A percentile compares a stretch with the other conserved stretches of the same genome.
Conservation (phyloP, 1,140 invertebrate species). For the Lithobius niger region DNA sequence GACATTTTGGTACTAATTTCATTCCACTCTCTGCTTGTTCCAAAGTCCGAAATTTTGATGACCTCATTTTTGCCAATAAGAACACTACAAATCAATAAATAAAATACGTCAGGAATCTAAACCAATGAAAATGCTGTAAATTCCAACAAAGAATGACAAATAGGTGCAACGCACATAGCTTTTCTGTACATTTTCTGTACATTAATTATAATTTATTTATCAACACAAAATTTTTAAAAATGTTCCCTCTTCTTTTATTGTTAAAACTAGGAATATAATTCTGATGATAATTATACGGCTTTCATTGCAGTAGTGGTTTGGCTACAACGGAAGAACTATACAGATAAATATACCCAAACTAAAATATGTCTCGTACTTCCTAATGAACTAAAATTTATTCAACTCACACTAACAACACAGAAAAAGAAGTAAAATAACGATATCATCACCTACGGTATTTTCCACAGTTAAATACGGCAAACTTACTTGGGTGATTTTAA, state of each 20-base stretch:
- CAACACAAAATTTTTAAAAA: neutral
- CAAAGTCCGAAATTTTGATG: slow-evolving; percentile 97
- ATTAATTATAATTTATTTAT: neutral
- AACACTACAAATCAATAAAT: slow-evolving; percentile 53
- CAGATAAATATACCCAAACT: too few species aligned
- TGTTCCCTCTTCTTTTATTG: too few species aligned
- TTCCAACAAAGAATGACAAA: too few species aligned
- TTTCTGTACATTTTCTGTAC: too few species aligned
- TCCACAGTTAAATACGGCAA: neutral
- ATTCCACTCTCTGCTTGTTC: slow-evolving; percentile 87
- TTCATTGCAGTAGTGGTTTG: too few species aligned
- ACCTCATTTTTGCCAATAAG: slow-evolving; percentile 77
- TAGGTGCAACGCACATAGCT: too few species aligned
- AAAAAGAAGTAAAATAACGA: neutral
- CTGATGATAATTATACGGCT: too few species aligned
- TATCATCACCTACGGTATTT: neutral
- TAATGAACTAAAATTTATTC: too few species aligned
- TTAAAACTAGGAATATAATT: too few species aligned
- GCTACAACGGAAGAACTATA: too few species aligned
- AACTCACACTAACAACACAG: too few species aligned
- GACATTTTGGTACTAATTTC: slow-evolving; percentile 93
- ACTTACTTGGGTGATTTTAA: slow-evolving; percentile 91
- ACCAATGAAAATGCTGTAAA: slow-evolving; percentile 5
- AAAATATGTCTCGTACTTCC: too few species aligned
- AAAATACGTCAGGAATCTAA: slow-evolving; percentile 8